Evolutionary conservation across 2,888 invertebrate species (phyloP).

Genomic region (Dryococelus australis): DNA sequence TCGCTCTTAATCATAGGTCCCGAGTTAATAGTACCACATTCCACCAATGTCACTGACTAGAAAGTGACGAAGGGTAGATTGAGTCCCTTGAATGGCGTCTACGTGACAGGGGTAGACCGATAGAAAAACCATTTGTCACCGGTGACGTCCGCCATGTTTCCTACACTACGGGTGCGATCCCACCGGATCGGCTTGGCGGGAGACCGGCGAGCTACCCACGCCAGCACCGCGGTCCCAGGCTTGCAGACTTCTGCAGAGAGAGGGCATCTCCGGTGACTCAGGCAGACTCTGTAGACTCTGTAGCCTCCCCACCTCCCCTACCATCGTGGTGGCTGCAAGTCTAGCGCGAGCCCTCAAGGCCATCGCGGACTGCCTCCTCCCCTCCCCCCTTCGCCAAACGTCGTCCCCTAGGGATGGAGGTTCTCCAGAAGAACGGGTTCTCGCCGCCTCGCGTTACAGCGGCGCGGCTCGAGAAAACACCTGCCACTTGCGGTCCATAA

Average conservation of each 20-base stretch:
- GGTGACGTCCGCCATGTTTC: no score
- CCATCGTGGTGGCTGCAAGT: not conserved
- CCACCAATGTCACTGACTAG: no score
- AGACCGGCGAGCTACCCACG: no score
- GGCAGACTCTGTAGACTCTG: not conserved
- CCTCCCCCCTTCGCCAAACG: not conserved
- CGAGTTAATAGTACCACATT: no score
- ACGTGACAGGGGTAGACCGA: no score
- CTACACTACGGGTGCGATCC: no score
- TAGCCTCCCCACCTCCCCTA: not conserved
- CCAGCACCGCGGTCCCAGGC: not conserved
- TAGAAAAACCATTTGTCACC: no score
- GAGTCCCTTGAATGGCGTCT: no score
- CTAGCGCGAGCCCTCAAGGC: not conserved
- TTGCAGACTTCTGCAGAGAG: not conserved
- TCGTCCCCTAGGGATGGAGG: not conserved
- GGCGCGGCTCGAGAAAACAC: not conserved
- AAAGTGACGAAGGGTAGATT: no score
- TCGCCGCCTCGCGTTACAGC: not conserved
- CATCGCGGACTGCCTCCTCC: not conserved
- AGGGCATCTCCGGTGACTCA: not conserved
- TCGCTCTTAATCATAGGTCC: no score
- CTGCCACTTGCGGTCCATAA: not conserved
- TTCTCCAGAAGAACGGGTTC: not conserved
- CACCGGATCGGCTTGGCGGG: no score